These are phyloP conservation scores for Natrix natrix DNA, from an alignment of 2,797 vertebrate genomes.

Conservation along the genomic window DNA sequence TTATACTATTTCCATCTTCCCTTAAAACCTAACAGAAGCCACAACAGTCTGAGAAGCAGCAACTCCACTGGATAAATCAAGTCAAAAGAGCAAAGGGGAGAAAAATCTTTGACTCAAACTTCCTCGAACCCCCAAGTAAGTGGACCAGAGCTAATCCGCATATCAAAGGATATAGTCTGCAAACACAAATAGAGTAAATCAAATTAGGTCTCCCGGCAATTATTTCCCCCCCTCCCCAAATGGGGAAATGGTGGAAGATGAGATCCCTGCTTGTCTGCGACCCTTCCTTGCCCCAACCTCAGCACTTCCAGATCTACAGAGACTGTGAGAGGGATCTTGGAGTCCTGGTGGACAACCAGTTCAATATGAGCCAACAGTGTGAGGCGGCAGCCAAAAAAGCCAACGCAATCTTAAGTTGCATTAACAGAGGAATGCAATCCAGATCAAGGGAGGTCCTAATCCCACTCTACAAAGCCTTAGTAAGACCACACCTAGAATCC, in stretches of 20 bases:
- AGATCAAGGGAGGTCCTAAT: no score
- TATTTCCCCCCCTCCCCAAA: neutral
- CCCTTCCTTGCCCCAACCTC: neutral
- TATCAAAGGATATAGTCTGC: no score
- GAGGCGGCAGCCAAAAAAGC: no score
- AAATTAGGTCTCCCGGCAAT: neutral
- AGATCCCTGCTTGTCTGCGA: neutral
- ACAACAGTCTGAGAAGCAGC: neutral
- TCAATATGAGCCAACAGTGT: no score
- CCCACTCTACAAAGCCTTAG: no score
- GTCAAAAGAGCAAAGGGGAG: no score
- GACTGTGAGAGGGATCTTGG: neutral
- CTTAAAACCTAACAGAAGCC: neutral
- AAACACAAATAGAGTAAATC: neutral
- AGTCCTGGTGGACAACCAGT: no score
- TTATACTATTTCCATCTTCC: neutral
- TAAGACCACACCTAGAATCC: no score
- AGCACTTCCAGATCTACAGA: neutral
- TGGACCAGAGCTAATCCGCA: no score
- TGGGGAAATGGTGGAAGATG: neutral
- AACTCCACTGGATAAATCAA: neutral
- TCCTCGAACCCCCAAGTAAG: neutral
- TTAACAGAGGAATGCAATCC: no score
- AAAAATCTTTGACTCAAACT: no score
- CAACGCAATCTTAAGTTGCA: no score